Evolutionary conservation across 2,113 vertebrate species (phyloP), one percentile per base, ranked within the genome.

Genomic region (Hippocampus barbouri): DNA sequence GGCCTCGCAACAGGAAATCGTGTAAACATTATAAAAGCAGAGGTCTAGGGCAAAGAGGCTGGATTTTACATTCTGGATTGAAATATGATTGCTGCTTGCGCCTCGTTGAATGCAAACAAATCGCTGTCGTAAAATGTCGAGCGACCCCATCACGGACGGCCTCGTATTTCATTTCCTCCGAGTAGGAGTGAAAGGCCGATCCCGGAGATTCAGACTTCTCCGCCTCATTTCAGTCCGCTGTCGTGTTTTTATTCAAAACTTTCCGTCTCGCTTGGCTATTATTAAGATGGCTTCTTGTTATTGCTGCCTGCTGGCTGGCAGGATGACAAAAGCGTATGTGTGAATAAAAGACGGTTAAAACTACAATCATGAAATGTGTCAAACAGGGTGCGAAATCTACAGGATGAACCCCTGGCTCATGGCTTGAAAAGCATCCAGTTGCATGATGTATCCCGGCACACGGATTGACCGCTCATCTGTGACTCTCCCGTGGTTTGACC

Each of bases 391-490:
- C 56, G 40, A 16, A 72, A 70, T 79, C 67, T 77, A 56, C 53
- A 83, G 70, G 77, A 89, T 80, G 82, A 82, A 85, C 41, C 77
- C 76, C 70, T 51, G 66, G 30, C 62, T 80, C 81, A 71, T 75
- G 83, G 79, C 78, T 87, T 72, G 68, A 85, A 85, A 80, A 72
- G 47, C 59, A 78, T 87, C 73, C 85, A 86, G 68, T 75, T 71
- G 72, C 71, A 73, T 68, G 75, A 79, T 79, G 68, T 72, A 81
- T 86, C 80, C 83, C 80, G 62, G 69, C 70, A 73, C 81, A 80
- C 78, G 86, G 85, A 89, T 81, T 85, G 85, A 87, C 88, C 87
- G 84, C 83, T 90, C 86, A 83, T 84, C 83, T 83, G 84, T 85
- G 83, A 90, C 84, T 87, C 88, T 89, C 86, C 85, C 87, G 81